Conservation (phyloP, 2,113 vertebrate species). For the Engystomops pustulosus region DNA sequence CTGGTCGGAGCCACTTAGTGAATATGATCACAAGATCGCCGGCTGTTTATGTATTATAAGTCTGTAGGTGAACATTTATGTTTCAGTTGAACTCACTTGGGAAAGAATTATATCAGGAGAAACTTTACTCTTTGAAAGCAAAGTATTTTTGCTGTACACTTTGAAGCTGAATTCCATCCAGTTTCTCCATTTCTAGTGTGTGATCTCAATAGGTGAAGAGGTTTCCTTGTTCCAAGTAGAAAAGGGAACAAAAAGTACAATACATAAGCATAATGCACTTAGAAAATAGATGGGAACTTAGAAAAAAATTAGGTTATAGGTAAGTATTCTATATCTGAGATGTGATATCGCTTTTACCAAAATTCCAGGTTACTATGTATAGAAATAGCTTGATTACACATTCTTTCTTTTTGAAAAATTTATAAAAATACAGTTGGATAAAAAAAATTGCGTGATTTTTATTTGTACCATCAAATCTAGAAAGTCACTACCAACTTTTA, state of each 20-base stretch:
- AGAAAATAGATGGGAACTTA: neutral
- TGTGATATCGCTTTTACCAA: neutral
- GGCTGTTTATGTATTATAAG: no score
- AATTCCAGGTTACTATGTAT: neutral
- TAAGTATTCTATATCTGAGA: neutral
- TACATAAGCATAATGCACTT: neutral
- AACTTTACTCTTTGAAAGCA: neutral
- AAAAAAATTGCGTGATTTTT: no score
- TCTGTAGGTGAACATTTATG: neutral
- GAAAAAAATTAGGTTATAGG: neutral
- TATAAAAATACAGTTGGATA: no score
- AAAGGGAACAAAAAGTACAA: neutral
- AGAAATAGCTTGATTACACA: no score
- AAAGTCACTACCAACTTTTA: no score
- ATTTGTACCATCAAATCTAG: no score
- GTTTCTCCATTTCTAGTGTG: neutral
- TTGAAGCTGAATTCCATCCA: slow-evolving; percentile 8
- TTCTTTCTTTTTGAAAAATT: no score
- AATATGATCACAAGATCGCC: no score
- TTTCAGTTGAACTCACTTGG: neutral
- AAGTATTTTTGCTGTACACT: neutral
- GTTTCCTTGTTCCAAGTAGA: neutral
- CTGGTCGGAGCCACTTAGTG: no score
- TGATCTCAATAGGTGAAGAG: slow-evolving; percentile 38
- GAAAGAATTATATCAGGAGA: neutral